Base-by-base conservation (phyloP, 2,113 vertebrate genomes). In the Psittacara wagleri region DNA sequence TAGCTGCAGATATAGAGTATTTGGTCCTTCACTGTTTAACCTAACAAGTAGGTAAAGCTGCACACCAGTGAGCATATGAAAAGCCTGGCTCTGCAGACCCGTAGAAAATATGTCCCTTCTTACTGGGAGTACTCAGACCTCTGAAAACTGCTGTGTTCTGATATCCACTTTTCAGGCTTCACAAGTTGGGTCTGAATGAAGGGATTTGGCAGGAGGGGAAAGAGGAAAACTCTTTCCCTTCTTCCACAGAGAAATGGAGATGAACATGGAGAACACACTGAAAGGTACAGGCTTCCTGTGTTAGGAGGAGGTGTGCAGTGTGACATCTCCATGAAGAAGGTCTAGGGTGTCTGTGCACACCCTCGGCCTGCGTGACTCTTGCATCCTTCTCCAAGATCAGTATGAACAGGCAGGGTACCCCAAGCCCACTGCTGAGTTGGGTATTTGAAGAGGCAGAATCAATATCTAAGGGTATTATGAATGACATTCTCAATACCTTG, bases 281-380 rank as follows among this genome's bases (percentile, higher is more conserved):
- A 22, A 76, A 63, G 33, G 49, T 20, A 10, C 0, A 4, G 44
- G 51, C 8, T 61, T 85, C 46, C n/a, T 7, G 1, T 17, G 6
- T 27, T 22, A 39, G 44, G 14, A 76, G 24, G 39, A 75, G 62
- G 33, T 1, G 1, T 13, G 39, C 0, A 2, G 49, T 23, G 37
- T 2, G 2, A 20, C 1, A 1, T n/a, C 33, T 59, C n/a, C 3
- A 3, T 39, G 39, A 49, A 61, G 69, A 24, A 39, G 31, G 27
- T 72, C 9, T 1, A 13, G 13, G 7, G 8, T 63, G 27, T 68
- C 33, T 59, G 24, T 24, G 44, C 1, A 4, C n/a, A 27, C 27
- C 33, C 11, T 7, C 11, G 29, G 48, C 51, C 39, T 2, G 0
- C 7, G n/a, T 2, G 3, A 43, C 33, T 78, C 35, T 17, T 1